Percentiles rank a stretch among this genome's conserved stretches.
Conservation (phyloP, 2,797 vertebrate species). For the Apodemus agrarius region DNA sequence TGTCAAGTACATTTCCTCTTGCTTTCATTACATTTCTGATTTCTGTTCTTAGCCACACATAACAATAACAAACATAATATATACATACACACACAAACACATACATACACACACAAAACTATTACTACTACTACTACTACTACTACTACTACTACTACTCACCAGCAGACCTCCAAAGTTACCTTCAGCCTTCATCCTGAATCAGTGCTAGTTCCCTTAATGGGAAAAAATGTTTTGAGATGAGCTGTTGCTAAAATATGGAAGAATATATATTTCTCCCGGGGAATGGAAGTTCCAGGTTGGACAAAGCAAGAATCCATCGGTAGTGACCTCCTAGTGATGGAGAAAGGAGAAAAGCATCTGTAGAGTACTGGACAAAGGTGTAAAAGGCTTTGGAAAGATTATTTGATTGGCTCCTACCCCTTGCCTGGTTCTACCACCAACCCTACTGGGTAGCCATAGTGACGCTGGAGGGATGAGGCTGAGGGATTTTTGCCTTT, state of each 20-base stretch:
- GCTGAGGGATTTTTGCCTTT: constrained; percentile 58
- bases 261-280: not conserved
- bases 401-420: constrained; percentile 9
- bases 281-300: not conserved
- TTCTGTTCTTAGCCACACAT: not conserved
- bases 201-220: not conserved
- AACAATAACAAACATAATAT: not conserved
- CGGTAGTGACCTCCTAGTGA: not conserved
- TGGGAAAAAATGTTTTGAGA: not conserved
- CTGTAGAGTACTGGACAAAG: not conserved
- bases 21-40: not conserved
- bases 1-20: constrained; percentile 10
- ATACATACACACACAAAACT: not conserved
- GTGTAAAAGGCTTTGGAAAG: not conserved
- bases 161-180: not conserved
- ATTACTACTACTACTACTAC: not conserved
- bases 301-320: not conserved
- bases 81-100: not conserved
- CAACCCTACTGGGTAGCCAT: constrained; percentile 25
- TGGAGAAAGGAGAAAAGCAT: not conserved
- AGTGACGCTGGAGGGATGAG: constrained; percentile 41
- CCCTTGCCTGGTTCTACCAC: constrained; percentile 8
- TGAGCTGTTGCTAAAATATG: not conserved
- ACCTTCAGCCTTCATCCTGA: not conserved
- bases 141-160: not conserved